Conservation (phyloP, 2,113 vertebrate species). For the Sorex araneus region DNA sequence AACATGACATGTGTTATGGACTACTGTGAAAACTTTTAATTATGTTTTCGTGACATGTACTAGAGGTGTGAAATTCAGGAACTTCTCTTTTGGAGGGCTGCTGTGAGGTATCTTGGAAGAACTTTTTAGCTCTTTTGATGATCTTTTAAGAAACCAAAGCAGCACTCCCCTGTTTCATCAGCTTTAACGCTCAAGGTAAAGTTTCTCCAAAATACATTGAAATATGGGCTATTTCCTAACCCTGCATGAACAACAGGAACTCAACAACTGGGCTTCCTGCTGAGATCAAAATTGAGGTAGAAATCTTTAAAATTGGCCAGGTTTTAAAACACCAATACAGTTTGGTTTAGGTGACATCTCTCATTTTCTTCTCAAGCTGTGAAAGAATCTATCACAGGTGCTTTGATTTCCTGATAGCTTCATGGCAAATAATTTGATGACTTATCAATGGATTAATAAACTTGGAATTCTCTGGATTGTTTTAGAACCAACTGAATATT, state of each 20-base stretch:
- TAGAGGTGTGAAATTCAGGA: constrained; percentile 27
- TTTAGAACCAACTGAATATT: constrained; percentile 9
- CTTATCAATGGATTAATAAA: constrained; percentile 29
- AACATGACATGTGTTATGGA: neutral
- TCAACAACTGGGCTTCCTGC: neutral
- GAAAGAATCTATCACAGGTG: constrained; percentile 11
- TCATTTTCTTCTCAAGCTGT: neutral
- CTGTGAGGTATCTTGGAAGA: neutral
- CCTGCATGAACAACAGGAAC: neutral
- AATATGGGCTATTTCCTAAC: constrained; percentile 51
- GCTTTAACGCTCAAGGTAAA: neutral
- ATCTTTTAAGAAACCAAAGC: constrained; percentile 28
- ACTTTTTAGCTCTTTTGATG: neutral
- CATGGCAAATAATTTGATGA: neutral
- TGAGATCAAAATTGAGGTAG: neutral
- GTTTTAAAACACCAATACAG: too few species aligned
- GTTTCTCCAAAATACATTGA: neutral
- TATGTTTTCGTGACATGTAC: constrained; percentile 19
- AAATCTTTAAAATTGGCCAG: constrained; percentile 3
- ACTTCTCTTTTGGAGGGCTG: neutral
- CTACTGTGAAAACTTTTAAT: neutral
- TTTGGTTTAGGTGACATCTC: constrained; percentile 27
- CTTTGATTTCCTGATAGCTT: constrained; percentile 37
- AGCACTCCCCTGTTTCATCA: constrained; percentile 12
- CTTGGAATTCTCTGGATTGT: constrained; percentile 17